Base-by-base conservation (phyloP, 2,113 vertebrate genomes). In the Apodemus sylvaticus region DNA sequence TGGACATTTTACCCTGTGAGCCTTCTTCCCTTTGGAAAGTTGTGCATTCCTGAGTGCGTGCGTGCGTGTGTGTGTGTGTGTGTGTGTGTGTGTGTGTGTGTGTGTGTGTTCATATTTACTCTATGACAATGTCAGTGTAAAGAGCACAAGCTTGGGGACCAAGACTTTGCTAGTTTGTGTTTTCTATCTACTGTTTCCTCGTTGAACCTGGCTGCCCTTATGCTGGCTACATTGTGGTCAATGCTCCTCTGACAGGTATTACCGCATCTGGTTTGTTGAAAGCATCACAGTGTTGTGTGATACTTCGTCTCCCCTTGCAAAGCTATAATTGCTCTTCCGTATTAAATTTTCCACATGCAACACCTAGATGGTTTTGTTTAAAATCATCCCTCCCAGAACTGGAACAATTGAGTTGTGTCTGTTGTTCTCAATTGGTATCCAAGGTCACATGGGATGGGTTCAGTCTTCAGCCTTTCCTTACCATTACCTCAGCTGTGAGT, bases 401-500 rank as follows among this genome's bases (percentile, higher is more conserved):
- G 74, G 74, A 70, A 36, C 66, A 62, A 74, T 3, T 86, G 90
- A 34, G 48, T 66, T 16, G 39, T 78, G 22, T 0, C 51, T 87
- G 11, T 86, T 64, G 58, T 36, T 82, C 36, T 74, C 55, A 60
- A 87, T 14, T 73, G 81, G 36, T 81, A 71, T 34, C 20, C 34
- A 71, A 39, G 55, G 45, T 62, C 78, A 45, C 48, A 7, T 0
- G 8, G 60, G 60, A 78, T 2, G 48, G 71, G 77, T 76, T 48
- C 36, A 3, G 8, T 7, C 51, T 74, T 26, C 13, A 39, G 55
- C 4, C 62, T 39, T 62, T 83, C 86, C 88, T 94, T 91, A 11
- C 26, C 64, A 92, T 53, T 68, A 91, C 70, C 82, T 96, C 93
- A 93, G 95, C 90, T 92, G 51, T 94, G 92, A 90, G 93, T n/a